Percentiles rank a stretch among this genome's conserved stretches.
Conservation (phyloP, 1,140 invertebrate species). For the Lycorma delicatula region DNA sequence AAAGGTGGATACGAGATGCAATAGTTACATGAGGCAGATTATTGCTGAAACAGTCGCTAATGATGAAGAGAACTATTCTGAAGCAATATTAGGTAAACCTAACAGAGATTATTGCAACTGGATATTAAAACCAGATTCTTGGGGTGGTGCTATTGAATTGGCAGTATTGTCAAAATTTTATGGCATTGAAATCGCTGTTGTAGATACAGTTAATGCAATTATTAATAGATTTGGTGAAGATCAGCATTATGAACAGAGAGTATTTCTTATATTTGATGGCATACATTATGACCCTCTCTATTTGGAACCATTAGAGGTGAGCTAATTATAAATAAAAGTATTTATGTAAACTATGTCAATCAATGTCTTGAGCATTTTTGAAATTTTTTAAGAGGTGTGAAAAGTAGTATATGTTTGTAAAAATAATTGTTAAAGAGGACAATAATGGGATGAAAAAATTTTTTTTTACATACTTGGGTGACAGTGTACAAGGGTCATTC, state of each 20-base stretch:
- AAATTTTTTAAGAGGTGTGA: too few relatives aligned
- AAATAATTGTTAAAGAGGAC: too few relatives aligned
- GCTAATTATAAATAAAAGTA: constrained; percentile 15
- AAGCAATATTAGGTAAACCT: constrained; percentile 78
- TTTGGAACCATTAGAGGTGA: constrained; percentile 60
- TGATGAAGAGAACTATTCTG: constrained; percentile 68
- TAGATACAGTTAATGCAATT: constrained; percentile 81
- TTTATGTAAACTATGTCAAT: not conserved
- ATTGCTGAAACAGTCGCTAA: constrained; percentile 73
- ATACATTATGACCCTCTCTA: constrained; percentile 94
- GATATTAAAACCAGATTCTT: constrained; percentile 75
- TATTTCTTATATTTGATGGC: constrained; percentile 90
- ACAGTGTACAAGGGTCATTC: too few relatives aligned
- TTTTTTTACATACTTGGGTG: too few relatives aligned
- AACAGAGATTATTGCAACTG: constrained; percentile 80
- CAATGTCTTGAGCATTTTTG: too few relatives aligned
- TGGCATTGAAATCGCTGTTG: constrained; percentile 86
- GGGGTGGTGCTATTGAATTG: constrained; percentile 94
- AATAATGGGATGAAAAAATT: too few relatives aligned
- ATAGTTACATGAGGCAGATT: constrained; percentile 68
- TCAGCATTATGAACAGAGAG: constrained; percentile 69
- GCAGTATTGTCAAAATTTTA: constrained; percentile 82
- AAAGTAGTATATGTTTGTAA: too few relatives aligned
- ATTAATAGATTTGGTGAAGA: constrained; percentile 93
- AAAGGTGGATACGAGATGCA: constrained; percentile 61